A percentile compares a stretch with the other conserved stretches of the same genome.
Conservation (phyloP, 2,797 vertebrate genomes). For the Tapirus indicus region DNA sequence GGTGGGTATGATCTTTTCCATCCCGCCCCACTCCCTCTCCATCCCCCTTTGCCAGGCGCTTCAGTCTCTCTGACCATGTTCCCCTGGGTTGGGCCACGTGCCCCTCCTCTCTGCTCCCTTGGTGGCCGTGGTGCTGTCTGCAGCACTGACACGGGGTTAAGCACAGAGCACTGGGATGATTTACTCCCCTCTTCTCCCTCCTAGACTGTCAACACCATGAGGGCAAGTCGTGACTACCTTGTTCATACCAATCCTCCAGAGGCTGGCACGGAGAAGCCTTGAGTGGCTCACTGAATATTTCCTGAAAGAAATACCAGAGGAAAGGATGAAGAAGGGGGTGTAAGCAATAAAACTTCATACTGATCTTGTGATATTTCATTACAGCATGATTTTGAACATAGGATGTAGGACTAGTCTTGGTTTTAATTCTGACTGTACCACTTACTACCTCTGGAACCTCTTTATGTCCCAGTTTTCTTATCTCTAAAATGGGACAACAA, state of each 20-base stretch:
- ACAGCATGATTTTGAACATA: not conserved
- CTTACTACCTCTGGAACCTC: not conserved
- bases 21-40: fast-evolving
- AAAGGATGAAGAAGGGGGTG: not conserved
- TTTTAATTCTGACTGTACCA: not conserved
- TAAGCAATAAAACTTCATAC: not conserved
- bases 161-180: not conserved
- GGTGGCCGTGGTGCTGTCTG: too few species aligned
- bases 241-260: not conserved
- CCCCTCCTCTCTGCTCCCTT: not conserved
- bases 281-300: not conserved
- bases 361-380: not conserved
- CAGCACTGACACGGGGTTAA: not conserved
- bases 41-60: not conserved
- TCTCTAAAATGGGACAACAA: not conserved
- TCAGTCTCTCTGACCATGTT: not conserved
- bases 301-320: not conserved
- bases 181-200: not conserved
- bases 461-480: not conserved
- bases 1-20: not conserved
- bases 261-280: not conserved
- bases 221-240: not conserved
- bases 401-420: not conserved
- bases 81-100: not conserved
- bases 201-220: not conserved